These are phyloP conservation scores for Nymphalis urticae DNA, from an alignment of 2,888 invertebrate genomes.

Conservation along the genomic window DNA sequence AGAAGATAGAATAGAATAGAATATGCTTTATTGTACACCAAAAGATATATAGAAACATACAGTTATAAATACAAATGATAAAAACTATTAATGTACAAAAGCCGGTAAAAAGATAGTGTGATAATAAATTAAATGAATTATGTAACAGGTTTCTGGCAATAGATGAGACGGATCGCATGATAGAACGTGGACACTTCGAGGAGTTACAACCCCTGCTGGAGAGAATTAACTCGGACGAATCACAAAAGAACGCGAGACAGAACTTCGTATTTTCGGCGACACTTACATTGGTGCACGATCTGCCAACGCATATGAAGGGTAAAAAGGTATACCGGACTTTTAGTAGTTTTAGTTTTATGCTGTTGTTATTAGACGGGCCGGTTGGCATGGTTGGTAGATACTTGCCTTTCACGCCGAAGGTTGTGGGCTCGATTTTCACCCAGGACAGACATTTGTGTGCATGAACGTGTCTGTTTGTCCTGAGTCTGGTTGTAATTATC, in stretches of 20 bases:
- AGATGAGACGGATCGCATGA: conserved; percentile 99
- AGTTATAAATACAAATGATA: too few species aligned
- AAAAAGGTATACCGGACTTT: conserved; percentile 63
- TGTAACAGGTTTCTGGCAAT: conserved; percentile 91
- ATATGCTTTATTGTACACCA: too few species aligned
- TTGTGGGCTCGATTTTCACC: too few species aligned
- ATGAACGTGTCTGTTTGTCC: too few species aligned
- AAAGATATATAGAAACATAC: too few species aligned
- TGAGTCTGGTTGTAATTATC: too few species aligned
- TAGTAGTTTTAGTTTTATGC: not conserved
- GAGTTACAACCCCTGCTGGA: conserved; percentile 92
- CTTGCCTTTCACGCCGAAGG: too few species aligned
- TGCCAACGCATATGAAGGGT: conserved; percentile 87
- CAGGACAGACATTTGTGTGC: too few species aligned
- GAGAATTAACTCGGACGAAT: conserved; percentile 87
- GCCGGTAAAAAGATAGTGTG: too few species aligned
- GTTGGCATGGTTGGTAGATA: too few species aligned
- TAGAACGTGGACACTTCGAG: conserved; percentile 97
- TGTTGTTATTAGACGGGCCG: not conserved
- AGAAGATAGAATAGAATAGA: too few species aligned
- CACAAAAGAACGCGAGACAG: conserved; percentile 85
- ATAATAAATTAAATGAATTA: not conserved
- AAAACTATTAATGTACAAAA: too few species aligned
- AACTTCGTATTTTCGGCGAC: conserved; percentile 99
- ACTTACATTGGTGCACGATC: conserved; percentile 93